Evolutionary conservation across 1,140 invertebrate genomes (phyloP).

Genomic region (Meloidogyne chitwoodi): DNA sequence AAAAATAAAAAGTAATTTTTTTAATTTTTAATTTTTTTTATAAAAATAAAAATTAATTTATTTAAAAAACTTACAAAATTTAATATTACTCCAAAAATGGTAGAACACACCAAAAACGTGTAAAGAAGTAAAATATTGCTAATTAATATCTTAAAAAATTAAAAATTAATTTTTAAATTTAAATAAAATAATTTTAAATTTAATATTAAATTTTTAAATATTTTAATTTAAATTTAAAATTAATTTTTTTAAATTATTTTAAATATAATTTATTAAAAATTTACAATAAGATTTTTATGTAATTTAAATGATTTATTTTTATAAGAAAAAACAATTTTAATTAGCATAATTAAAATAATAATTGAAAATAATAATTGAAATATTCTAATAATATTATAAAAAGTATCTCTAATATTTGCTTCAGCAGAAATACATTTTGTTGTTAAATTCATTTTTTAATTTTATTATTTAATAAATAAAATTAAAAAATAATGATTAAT

Average conservation of each 20-base stretch:
- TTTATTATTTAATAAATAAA: too few species aligned
- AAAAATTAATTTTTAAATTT: too few species aligned
- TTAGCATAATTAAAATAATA: background rate
- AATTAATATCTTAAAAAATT: background rate
- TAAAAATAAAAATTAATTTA: background rate
- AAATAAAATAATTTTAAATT: too few species aligned
- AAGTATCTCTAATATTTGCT: background rate
- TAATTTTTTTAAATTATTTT: too few species aligned
- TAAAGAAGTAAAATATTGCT: background rate
- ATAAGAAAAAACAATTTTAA: constrained; percentile 2
- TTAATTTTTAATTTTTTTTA: too few species aligned
- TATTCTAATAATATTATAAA: constrained; percentile 8
- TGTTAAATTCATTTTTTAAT: background rate
- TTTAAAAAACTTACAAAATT: constrained; percentile 2
- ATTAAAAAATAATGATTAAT: too few species aligned
- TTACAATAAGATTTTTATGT: constrained; percentile 8
- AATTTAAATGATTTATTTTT: constrained; percentile 4
- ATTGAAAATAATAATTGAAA: background rate
- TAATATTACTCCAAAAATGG: background rate
- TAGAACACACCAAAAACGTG: background rate
- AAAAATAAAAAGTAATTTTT: background rate
- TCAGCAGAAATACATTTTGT: background rate
- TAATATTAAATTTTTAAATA: background rate
- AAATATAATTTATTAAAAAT: too few species aligned
- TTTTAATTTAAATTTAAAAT: background rate